These are phyloP conservation scores for Leptura quadrifasciata DNA, from an alignment of 2,888 invertebrate species.

Conservation along the genomic window DNA sequence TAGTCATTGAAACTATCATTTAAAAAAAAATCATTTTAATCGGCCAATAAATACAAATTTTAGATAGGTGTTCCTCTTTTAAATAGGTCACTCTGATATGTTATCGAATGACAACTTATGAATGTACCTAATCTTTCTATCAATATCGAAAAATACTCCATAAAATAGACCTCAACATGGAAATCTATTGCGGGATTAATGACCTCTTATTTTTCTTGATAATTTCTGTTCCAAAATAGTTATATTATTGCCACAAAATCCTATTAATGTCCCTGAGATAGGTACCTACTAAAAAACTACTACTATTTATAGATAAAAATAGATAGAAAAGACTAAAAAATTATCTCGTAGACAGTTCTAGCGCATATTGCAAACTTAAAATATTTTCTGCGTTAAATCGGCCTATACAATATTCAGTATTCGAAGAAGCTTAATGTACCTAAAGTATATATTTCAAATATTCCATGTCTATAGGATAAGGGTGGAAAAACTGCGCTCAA, in stretches of 20 bases:
- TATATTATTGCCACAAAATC: not conserved
- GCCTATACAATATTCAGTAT: slow-evolving; percentile 15
- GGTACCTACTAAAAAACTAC: not conserved
- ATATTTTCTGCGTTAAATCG: slow-evolving; percentile 18
- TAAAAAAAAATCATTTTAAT: no score
- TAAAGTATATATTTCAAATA: slow-evolving; percentile 5
- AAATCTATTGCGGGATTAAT: no score
- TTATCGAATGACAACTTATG: no score
- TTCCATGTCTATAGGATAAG: slow-evolving; percentile 1
- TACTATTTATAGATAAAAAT: slow-evolving; percentile 14
- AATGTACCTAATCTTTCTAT: no score
- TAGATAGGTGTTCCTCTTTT: no score
- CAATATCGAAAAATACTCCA: no score
- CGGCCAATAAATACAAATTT: no score
- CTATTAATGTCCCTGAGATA: slow-evolving; percentile 31
- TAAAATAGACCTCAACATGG: no score
- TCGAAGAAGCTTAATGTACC: slow-evolving; percentile 6
- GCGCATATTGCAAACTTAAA: not conserved
- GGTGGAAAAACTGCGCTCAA: not conserved
- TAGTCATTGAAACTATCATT: no score
- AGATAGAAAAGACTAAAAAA: slow-evolving; percentile 31
- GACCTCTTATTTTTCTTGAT: no score
- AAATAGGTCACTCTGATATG: no score
- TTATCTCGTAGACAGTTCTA: slow-evolving; percentile 13
- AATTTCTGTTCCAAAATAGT: not conserved